Evolutionary conservation across 2,797 vertebrate genomes (phyloP).

Genomic region (Nyctibius grandis): DNA sequence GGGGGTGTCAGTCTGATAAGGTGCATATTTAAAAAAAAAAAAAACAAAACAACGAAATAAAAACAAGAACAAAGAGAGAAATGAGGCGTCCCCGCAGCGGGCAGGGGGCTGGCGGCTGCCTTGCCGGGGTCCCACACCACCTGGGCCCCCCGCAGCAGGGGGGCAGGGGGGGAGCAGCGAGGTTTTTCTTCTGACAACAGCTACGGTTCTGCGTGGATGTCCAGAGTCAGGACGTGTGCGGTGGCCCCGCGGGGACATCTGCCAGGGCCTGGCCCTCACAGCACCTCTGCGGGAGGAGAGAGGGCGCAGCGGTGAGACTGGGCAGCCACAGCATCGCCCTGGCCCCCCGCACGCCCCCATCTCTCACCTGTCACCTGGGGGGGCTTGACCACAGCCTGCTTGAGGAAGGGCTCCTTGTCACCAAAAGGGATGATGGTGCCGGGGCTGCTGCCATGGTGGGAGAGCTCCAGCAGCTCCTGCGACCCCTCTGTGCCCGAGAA

Average conservation of each 20-base stretch:
- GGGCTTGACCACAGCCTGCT: conserved; percentile 86
- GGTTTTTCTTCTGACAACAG: not conserved
- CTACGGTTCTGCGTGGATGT: not conserved
- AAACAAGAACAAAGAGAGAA: conserved; percentile 40
- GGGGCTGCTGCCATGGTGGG: conserved; percentile 77
- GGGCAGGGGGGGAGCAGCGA: not conserved
- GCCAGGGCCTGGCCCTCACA: conserved; percentile 48
- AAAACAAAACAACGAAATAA: conserved; percentile 66
- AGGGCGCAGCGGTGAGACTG: not conserved
- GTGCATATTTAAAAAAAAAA: conserved; percentile 78
- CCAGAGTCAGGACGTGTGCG: not conserved
- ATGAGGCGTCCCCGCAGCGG: not conserved
- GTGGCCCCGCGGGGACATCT: not conserved
- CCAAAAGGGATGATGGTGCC: conserved; percentile 87
- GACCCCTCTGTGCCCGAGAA: conserved; percentile 76
- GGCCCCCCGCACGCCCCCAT: fast-evolving
- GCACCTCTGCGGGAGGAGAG: conserved; percentile 59
- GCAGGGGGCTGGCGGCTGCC: not conserved
- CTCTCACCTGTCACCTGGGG: conserved; percentile 91
- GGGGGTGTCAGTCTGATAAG: conserved; percentile 79
- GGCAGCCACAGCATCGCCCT: fast-evolving
- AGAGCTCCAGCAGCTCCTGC: conserved; percentile 42
- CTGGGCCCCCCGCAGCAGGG: not conserved
- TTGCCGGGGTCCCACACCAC: not conserved
- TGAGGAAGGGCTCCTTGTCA: conserved; percentile 88